phyloP scores from a whole-genome alignment of 1,140 invertebrate genomes.

The Drosophila navojoa region DNA sequence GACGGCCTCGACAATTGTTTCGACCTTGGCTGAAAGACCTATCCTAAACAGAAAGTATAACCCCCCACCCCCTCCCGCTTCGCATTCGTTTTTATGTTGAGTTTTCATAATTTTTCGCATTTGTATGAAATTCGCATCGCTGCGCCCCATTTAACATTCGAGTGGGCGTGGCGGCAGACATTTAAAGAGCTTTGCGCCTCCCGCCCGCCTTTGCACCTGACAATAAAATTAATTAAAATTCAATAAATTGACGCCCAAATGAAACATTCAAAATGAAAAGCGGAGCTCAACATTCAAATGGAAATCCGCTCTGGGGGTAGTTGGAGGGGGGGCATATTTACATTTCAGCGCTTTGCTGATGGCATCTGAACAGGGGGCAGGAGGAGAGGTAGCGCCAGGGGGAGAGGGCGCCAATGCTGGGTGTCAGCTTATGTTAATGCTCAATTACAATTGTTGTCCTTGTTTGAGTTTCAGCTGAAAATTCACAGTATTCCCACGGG shows the following conservation, averaged over 20 bases:
- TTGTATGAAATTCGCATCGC: conserved; percentile 55
- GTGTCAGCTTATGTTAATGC: conserved; percentile 76
- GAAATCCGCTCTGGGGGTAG: background rate
- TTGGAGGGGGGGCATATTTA: conserved; percentile 16
- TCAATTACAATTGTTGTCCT: conserved; percentile 79
- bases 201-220: conserved; percentile 1
- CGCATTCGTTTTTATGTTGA: conserved; percentile 3
- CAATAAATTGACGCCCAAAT: conserved; percentile 74
- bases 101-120: conserved; percentile 65
- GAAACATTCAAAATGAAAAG: conserved; percentile 56
- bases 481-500: conserved; percentile 51
- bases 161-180: conserved; percentile 10
- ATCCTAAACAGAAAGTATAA: conserved; percentile 29
- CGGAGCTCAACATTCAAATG: conserved; percentile 24
- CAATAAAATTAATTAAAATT: conserved; percentile 82
- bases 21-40: conserved; percentile 56
- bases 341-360: conserved; percentile 44
- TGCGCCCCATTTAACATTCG: conserved; percentile 35
- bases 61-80: conserved; percentile 2
- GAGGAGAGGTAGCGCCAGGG: background rate
- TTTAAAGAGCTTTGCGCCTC: conserved; percentile 59
- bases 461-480: conserved; percentile 70
- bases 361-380: background rate
- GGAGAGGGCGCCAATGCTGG: conserved; percentile 1
- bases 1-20: conserved; percentile 55